phyloP scores from a whole-genome alignment of 2,113 vertebrate genomes.

The Pseudolaguvia tuberculata region DNA sequence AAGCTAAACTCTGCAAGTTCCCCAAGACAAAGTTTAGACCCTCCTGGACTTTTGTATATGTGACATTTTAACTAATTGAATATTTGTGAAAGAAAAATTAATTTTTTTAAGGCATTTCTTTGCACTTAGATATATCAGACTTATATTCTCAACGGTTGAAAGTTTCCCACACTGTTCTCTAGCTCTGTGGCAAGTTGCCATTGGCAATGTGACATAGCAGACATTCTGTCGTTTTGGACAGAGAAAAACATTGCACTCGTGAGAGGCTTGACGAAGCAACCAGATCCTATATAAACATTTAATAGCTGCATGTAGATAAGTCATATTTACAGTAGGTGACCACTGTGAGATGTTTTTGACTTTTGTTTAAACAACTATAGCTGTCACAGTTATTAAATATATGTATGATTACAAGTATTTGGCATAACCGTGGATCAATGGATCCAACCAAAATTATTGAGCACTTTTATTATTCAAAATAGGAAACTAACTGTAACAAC shows the following conservation, averaged over 20 bases:
- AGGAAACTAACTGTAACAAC: too few species aligned
- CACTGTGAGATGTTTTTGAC: too few species aligned
- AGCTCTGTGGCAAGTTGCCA: slow-evolving; percentile 6
- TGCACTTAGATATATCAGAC: slow-evolving; percentile 7
- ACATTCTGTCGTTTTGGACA: slow-evolving; percentile 29
- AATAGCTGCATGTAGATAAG: neutral
- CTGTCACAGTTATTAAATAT: too few species aligned
- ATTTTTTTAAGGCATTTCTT: slow-evolving; percentile 28
- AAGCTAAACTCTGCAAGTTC: too few species aligned
- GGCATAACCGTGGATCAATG: too few species aligned
- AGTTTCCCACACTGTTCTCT: slow-evolving; percentile 20
- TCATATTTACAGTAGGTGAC: too few species aligned
- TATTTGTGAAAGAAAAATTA: slow-evolving; percentile 18
- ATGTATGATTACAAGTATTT: too few species aligned
- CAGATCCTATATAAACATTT: neutral
- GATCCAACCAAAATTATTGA: too few species aligned
- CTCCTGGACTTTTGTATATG: slow-evolving; percentile 1
- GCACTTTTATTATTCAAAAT: too few species aligned
- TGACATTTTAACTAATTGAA: slow-evolving; percentile 3
- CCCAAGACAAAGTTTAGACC: too few species aligned
- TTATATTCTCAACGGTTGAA: neutral
- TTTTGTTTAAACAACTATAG: too few species aligned
- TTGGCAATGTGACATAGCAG: slow-evolving; percentile 19
- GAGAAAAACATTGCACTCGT: slow-evolving; percentile 37
- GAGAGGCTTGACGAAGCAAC: slow-evolving; percentile 3